A percentile compares a stretch with the other conserved stretches of the same genome.
phyloP scores from a whole-genome alignment of 2,797 vertebrate species.

The Lophius americanus region DNA sequence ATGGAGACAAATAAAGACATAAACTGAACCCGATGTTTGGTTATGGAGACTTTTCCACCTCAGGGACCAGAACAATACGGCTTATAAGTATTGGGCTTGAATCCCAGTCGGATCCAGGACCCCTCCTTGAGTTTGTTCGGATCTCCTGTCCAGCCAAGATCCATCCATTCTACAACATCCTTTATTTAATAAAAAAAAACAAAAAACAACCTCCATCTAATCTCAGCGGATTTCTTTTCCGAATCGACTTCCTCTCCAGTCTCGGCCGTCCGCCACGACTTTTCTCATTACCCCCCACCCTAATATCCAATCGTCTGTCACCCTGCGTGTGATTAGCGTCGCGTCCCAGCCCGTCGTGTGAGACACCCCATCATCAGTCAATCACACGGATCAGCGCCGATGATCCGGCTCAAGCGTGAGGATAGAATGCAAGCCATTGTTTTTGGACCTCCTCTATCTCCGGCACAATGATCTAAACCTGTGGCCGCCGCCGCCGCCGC shows the following conservation, averaged over 20 bases:
- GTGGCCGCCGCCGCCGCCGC: conserved; percentile 36
- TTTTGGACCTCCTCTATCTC: conserved; percentile 36
- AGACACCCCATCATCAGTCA: conserved; percentile 59
- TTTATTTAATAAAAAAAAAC: too few relatives aligned
- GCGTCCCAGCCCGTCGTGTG: conserved; percentile 8
- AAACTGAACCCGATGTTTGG: too few relatives aligned
- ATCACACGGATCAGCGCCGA: conserved; percentile 68
- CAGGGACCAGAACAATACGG: too few relatives aligned
- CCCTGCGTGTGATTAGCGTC: conserved; percentile 32
- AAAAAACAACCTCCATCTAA: neutral
- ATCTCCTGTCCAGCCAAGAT: too few relatives aligned
- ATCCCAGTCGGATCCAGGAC: too few relatives aligned
- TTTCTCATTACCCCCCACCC: conserved; percentile 33
- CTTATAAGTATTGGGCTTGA: too few relatives aligned
- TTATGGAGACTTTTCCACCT: too few relatives aligned
- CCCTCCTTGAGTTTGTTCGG: too few relatives aligned
- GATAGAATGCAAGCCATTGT: conserved; percentile 50
- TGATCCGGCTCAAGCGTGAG: conserved; percentile 36
- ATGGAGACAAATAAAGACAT: too few relatives aligned
- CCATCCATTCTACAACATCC: too few relatives aligned
- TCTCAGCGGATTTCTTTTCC: conserved; percentile 1
- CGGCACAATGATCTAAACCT: conserved; percentile 43
- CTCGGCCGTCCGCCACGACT: neutral
- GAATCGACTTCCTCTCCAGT: conserved; percentile 7
- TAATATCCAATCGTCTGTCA: conserved; percentile 41